Percentiles rank a stretch among this genome's conserved stretches.
Evolutionary conservation across 2,113 vertebrate species (phyloP).

Genomic region (Labeo rohita): DNA sequence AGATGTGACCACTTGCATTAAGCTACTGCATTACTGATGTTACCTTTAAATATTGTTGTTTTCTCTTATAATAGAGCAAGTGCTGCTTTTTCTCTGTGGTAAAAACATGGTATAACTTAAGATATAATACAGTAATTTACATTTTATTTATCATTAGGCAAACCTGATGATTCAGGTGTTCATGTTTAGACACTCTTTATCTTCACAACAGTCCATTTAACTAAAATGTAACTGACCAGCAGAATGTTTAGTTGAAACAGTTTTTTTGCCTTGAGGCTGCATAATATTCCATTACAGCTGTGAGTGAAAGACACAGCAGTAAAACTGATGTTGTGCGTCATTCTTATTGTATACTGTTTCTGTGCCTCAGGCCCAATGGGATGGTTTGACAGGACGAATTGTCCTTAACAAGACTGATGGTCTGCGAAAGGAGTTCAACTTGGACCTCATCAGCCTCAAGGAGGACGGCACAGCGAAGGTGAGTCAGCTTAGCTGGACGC

Average conservation of each 20-base stretch:
- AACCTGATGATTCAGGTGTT: constrained; percentile 1
- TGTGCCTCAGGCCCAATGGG: constrained; percentile 87
- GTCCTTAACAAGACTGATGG: constrained; percentile 96
- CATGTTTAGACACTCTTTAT: background rate
- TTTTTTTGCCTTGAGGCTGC: background rate
- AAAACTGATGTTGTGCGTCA: constrained; percentile 22
- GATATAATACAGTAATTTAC: background rate
- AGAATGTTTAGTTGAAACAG: constrained; percentile 8
- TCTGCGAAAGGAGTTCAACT: constrained; percentile 92
- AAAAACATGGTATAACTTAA: background rate
- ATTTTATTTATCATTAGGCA: background rate
- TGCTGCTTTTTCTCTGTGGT: background rate
- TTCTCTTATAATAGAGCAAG: background rate
- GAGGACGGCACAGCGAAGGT: constrained; percentile 96
- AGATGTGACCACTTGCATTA: background rate
- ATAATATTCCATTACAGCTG: background rate
- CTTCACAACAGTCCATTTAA: background rate
- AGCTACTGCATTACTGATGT: background rate
- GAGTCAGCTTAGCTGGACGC: constrained; percentile 56
- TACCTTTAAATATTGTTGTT: background rate
- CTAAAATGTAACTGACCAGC: background rate
- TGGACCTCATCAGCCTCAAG: constrained; percentile 98
- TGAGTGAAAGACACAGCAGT: constrained; percentile 26
- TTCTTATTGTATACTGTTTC: constrained; percentile 43
- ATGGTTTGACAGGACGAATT: constrained; percentile 94